phyloP scores from a whole-genome alignment of 2,888 invertebrate genomes.

The Mimachlamys varia region DNA sequence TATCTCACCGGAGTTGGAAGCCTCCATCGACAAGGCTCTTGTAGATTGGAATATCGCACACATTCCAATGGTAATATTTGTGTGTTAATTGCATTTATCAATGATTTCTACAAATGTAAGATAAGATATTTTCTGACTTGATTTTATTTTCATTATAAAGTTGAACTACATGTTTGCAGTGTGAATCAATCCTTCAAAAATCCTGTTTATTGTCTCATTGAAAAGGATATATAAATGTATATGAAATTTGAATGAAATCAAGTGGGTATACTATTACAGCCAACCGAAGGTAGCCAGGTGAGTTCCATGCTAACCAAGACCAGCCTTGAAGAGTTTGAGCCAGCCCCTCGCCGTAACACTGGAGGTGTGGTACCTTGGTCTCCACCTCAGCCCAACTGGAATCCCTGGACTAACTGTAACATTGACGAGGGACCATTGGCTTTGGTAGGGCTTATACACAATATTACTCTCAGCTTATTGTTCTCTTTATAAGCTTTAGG shows the following conservation, averaged over 20 bases:
- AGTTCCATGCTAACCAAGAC: conserved; percentile 84
- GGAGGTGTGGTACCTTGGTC: conserved; percentile 96
- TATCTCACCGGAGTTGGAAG: conserved; percentile 88
- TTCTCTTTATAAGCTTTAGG: neutral
- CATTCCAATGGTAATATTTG: conserved; percentile 57
- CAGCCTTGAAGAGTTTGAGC: conserved; percentile 86
- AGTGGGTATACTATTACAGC: conserved; percentile 39
- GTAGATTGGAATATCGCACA: conserved; percentile 73
- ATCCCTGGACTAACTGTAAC: conserved; percentile 97
- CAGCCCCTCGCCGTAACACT: conserved; percentile 84
- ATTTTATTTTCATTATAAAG: no score
- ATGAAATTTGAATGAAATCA: no score
- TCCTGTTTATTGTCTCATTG: no score
- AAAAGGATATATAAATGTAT: no score
- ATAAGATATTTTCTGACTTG: neutral
- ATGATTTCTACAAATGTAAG: neutral
- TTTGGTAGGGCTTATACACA: conserved; percentile 70
- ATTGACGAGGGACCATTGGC: conserved; percentile 93
- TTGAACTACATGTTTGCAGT: no score
- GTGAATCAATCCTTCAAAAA: no score
- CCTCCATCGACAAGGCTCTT: conserved; percentile 75
- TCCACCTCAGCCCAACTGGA: conserved; percentile 97
- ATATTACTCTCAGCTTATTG: neutral
- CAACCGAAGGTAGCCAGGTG: conserved; percentile 74
- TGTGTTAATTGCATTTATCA: neutral